phyloP scores from a whole-genome alignment of 2,113 vertebrate species.

The Fregata magnificens region DNA sequence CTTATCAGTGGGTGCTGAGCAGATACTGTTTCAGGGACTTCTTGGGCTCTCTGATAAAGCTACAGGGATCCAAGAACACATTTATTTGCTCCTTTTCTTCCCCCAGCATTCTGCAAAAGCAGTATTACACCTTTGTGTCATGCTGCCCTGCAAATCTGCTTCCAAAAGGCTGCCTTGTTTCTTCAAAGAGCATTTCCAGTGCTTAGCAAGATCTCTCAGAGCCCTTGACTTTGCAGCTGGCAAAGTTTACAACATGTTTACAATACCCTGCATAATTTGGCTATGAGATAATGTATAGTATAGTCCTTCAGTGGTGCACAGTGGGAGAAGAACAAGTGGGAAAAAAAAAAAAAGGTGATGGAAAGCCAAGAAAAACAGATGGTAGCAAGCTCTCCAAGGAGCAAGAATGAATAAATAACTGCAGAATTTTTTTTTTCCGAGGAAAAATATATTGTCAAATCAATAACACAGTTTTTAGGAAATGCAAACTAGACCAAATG shows the following conservation, averaged over 20 bases:
- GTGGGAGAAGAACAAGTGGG: constrained; percentile 50
- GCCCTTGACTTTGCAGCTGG: constrained; percentile 46
- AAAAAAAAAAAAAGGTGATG: constrained; percentile 8
- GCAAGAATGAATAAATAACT: constrained; percentile 60
- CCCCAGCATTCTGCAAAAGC: neutral
- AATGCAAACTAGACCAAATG: constrained; percentile 14
- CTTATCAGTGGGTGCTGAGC: neutral
- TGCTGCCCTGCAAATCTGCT: neutral
- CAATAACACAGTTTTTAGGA: constrained; percentile 39
- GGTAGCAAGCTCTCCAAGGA: constrained; percentile 34
- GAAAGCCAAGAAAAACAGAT: constrained; percentile 69
- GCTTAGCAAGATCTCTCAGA: constrained; percentile 8
- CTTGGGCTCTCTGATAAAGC: neutral
- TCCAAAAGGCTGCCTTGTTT: neutral
- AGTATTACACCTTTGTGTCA: neutral
- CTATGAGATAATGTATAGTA: constrained; percentile 42
- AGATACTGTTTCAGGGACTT: neutral
- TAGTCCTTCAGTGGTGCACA: constrained; percentile 23
- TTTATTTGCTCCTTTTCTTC: neutral
- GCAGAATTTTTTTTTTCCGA: neutral
- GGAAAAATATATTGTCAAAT: constrained; percentile 39
- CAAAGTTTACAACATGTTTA: constrained; percentile 60
- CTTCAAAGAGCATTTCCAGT: neutral
- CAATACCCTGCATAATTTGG: constrained; percentile 57
- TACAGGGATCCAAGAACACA: neutral